Evolutionary conservation across 2,113 vertebrate genomes (phyloP).

Genomic region (Progne subis): DNA sequence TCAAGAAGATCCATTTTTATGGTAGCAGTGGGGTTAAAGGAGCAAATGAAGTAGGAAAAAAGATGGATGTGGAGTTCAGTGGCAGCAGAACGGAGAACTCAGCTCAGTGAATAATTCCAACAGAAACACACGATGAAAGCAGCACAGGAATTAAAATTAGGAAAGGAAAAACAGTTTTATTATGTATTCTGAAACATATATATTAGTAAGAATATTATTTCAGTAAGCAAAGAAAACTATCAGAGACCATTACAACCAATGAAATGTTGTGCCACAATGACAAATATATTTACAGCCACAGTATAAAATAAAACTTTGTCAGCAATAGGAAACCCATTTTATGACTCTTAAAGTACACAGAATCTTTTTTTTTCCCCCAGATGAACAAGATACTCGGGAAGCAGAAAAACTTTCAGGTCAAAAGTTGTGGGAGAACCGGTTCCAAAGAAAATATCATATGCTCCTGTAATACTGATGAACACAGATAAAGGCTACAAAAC

Average conservation of each 20-base stretch:
- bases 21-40: neutral
- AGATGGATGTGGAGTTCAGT: neutral
- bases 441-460: constrained; percentile 29
- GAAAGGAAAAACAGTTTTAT: neutral
- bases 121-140: neutral
- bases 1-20: neutral
- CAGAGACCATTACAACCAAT: neutral
- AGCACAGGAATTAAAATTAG: neutral
- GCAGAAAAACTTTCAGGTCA: constrained; percentile 1
- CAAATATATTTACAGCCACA: neutral
- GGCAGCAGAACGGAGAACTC: neutral
- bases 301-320: neutral
- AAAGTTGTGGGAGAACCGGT: neutral
- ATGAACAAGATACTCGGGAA: neutral
- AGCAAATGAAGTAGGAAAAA: neutral
- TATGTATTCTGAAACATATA: neutral
- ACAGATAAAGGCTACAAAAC: neutral
- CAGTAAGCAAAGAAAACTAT: neutral
- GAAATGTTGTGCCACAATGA: neutral
- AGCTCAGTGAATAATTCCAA: neutral
- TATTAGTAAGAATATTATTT: neutral
- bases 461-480: neutral
- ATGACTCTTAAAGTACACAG: neutral
- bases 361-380: neutral
- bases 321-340: neutral